Percentiles rank a stretch among this genome's conserved stretches.
Evolutionary conservation across 92 coral and sea anemone species (phyloP).

Genomic region (Parazoanthus atlanticus): DNA sequence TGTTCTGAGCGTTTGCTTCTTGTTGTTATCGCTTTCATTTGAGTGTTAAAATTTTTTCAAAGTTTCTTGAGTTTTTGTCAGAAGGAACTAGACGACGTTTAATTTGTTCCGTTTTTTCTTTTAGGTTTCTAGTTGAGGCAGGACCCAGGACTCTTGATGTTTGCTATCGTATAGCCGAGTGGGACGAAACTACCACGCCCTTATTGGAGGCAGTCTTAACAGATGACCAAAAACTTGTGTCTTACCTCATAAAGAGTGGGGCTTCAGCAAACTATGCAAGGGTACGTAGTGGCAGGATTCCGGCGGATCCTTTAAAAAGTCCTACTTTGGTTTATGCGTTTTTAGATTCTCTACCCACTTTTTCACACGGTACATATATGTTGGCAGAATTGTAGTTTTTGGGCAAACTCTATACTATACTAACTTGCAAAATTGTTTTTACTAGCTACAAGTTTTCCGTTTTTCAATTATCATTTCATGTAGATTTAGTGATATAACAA

Average conservation of each 20-base stretch:
- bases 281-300: constrained; percentile 43
- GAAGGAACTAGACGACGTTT: no score
- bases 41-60: not conserved
- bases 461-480: no score
- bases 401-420: no score
- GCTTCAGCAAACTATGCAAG: constrained; percentile 76
- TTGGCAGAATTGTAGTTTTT: no score
- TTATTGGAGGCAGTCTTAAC: constrained; percentile 72
- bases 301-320: not conserved
- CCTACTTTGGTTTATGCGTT: not conserved
- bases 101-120: not conserved
- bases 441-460: no score
- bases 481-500: no score
- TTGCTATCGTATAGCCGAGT: constrained; percentile 66
- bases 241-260: constrained; percentile 62
- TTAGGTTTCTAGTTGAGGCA: constrained; percentile 51
- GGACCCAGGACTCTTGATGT: constrained; percentile 76
- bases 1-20: no score
- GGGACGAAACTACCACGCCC: constrained; percentile 68
- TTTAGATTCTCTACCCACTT: not conserved
- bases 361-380: no score
- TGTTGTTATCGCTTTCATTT: no score
- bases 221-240: constrained; percentile 54
- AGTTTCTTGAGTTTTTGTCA: no score
- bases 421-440: no score